These are phyloP conservation scores for Mamestra brassicae DNA, from an alignment of 2,888 invertebrate species.

Conservation along the genomic window DNA sequence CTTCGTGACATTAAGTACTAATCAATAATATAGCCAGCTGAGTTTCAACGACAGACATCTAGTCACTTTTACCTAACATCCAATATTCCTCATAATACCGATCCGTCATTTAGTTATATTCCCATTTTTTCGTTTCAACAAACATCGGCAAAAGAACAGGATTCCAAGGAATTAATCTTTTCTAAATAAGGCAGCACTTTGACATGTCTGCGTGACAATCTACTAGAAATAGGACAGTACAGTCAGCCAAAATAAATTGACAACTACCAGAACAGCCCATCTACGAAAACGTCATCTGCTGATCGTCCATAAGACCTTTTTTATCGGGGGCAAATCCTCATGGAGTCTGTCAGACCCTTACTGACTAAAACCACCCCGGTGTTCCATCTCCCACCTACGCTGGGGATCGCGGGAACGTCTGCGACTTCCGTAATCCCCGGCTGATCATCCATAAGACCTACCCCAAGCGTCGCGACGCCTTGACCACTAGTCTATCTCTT, in stretches of 20 bases:
- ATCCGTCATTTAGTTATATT: not conserved
- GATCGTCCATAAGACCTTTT: too few relatives aligned
- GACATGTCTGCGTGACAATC: not conserved
- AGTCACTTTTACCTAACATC: not conserved
- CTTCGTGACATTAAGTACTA: too few relatives aligned
- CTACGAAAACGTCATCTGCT: too few relatives aligned
- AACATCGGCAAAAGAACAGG: conserved; percentile 1
- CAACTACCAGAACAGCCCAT: too few relatives aligned
- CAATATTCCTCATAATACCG: not conserved
- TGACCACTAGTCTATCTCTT: not conserved
- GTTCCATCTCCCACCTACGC: too few relatives aligned
- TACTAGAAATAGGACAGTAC: not conserved
- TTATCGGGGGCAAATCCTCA: too few relatives aligned
- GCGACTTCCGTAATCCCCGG: too few relatives aligned
- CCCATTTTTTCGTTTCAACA: conserved; percentile 9
- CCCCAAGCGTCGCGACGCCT: too few relatives aligned
- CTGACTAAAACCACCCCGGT: too few relatives aligned
- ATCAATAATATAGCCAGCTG: not conserved
- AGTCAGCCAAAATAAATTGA: not conserved
- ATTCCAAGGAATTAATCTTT: conserved; percentile 19
- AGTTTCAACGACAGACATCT: not conserved
- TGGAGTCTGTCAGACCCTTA: too few relatives aligned
- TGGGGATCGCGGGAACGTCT: too few relatives aligned
- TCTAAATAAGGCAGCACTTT: conserved; percentile 3
- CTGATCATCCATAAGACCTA: not conserved